Evolutionary conservation across 1,140 invertebrate genomes (phyloP).

Genomic region (Zaprionus camerounensis): DNA sequence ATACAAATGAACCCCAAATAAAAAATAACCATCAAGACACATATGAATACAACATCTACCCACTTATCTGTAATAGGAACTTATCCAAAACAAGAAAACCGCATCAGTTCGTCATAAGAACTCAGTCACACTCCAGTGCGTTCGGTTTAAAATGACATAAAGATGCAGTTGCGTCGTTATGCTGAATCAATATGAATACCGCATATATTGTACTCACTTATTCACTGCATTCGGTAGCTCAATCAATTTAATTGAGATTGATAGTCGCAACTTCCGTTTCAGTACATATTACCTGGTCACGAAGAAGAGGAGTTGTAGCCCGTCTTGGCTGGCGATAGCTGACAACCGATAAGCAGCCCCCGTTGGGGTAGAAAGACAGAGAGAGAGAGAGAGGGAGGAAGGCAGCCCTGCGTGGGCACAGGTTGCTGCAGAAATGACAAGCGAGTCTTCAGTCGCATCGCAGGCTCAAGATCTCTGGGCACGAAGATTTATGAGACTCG

Average conservation of each 20-base stretch:
- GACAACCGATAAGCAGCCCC: slow-evolving; percentile 51
- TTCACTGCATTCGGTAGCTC: slow-evolving; percentile 5
- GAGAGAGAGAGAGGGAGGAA: neutral
- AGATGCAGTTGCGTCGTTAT: neutral
- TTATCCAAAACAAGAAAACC: no score
- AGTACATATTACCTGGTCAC: neutral
- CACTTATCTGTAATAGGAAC: no score
- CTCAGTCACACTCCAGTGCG: neutral
- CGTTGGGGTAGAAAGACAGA: neutral
- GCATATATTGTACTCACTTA: neutral
- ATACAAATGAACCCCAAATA: no score
- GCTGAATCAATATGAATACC: neutral
- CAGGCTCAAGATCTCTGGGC: slow-evolving; percentile 28
- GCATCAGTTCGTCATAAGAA: no score
- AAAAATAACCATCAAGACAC: no score
- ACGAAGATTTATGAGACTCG: slow-evolving; percentile 64
- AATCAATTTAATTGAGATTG: slow-evolving; percentile 13
- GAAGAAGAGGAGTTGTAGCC: neutral
- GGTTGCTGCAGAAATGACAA: slow-evolving; percentile 54
- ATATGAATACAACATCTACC: no score
- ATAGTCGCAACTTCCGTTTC: slow-evolving; percentile 12
- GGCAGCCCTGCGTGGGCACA: slow-evolving; percentile 59
- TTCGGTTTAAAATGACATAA: neutral
- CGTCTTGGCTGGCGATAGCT: slow-evolving; percentile 49
- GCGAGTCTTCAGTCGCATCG: slow-evolving; percentile 27